Evolutionary conservation across 2,888 invertebrate genomes (phyloP), one percentile per base, ranked within the genome.

Genomic region (Drosophila niveifrons): DNA sequence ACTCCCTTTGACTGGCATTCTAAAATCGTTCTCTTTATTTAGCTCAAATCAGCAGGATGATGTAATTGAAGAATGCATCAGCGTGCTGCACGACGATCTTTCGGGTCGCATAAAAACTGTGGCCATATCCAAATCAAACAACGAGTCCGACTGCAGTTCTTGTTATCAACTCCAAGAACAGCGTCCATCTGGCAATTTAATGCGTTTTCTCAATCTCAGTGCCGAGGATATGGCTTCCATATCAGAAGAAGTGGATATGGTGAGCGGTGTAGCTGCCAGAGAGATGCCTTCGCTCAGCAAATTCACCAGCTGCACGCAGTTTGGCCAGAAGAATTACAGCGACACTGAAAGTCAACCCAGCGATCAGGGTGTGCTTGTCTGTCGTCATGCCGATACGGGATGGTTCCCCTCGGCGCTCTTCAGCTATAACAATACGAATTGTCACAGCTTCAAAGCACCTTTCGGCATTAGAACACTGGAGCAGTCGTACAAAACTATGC

Each of bases 351-450:
- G 65, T 90, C 93, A 76, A 66, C 77, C 91, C 69, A 90, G 93
- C 34, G 96, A 95, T 95, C 94, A 94, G 72, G 96, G 96, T 31
- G 93, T 94, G 17, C 93, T 96, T 13, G 94, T 94, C 43, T 97
- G 96, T 82, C 94, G 94, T 46, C 93, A 94, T 9, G 92, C 93
- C 6, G 75, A 89, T 31, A 90, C 91, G 9, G 95, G 95, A 17
- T 96, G 96, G 96, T 95, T 95, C 90, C 96, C 96, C 0, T 94
- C 94, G 3, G 95, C 96, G 0, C 93, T 95, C 8, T 96, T 95
- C 82, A 92, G 93, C 11, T 94, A 94, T 62, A 93, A 93, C 44
- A 92, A 93, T 52, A 90, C 82, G 78, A 94, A 94, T 36, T 94
- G 92, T 53, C 85, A 82, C 39, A 90, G 90, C 63, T 91, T 91